Evolutionary conservation across 1,140 invertebrate genomes (phyloP), one percentile per base, ranked within the genome.

Genomic region (Holotrichia oblita): DNA sequence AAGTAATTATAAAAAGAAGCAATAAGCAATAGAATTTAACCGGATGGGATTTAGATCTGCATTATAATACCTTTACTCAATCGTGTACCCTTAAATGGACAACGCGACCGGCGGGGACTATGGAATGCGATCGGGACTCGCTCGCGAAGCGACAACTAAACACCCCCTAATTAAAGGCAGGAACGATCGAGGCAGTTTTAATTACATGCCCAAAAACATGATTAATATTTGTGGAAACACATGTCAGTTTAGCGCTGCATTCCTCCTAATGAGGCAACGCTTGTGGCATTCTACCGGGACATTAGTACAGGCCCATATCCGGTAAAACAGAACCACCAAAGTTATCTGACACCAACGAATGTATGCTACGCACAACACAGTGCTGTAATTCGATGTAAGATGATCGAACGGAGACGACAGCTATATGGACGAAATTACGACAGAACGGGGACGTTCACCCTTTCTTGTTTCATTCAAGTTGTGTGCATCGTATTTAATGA

Each of bases 181-280:
- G 61, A 14, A 64, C 61, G 3, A 64, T 20, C n/a, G 44, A 48
- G 44, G 61, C 77, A 78, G 80, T 82, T 84, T 84, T 85, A 85
- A 85, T 85, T 84, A 81, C 83, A 82, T 81, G 20, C 76, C 42
- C 80, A 80, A 83, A 83, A 84, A 84, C 83, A 84, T 83, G 85
- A 86, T 86, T 86, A 86, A 86, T 86, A 85, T 83, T 81, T 82
- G 64, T 55, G 80, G 80, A 86, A 64, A 86, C 85, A 86, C 82
- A 85, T 86, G 85, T 86, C 85, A 83, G 84, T 86, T 86, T 86
- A 86, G 84, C 85, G 84, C 84, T 81, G 84, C 85, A 86, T 86
- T 85, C 83, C 85, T 86, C 82, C 83, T 86, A 86, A 86, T 86
- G 85, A 86, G 84, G 77, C 81, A 83, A 77, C 81, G 79, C 79